Percentiles rank a stretch among this genome's conserved stretches.
Evolutionary conservation across 2,797 vertebrate species (phyloP).

Genomic region (Eptatretus atami): DNA sequence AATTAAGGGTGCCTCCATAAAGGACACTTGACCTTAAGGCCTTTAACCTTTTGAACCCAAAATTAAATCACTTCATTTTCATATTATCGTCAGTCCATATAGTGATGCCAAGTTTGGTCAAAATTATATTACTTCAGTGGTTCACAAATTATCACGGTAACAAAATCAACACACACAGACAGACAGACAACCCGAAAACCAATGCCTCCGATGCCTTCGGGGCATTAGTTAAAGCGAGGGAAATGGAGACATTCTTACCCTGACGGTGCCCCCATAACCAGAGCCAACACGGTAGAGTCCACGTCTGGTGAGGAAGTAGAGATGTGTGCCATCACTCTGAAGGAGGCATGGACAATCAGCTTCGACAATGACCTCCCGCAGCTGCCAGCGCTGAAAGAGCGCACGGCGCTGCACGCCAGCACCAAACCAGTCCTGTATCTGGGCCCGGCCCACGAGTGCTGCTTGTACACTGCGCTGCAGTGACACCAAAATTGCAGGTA

Average conservation of each 20-base stretch:
- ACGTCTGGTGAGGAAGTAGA: slow-evolving; percentile 87
- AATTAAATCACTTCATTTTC: no score
- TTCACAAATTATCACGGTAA: no score
- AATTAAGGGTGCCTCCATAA: no score
- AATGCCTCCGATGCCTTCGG: no score
- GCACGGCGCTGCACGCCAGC: slow-evolving; percentile 90
- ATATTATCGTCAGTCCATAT: no score
- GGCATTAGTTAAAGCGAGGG: not conserved
- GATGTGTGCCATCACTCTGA: slow-evolving; percentile 84
- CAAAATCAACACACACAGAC: no score
- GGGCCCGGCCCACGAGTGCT: slow-evolving; percentile 84
- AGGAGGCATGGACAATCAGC: slow-evolving; percentile 79
- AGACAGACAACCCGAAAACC: no score
- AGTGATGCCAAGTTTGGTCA: no score
- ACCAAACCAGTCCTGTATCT: slow-evolving; percentile 97
- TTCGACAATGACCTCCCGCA: slow-evolving; percentile 67
- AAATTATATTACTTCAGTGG: no score
- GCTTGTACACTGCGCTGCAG: slow-evolving; percentile 89
- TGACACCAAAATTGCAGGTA: slow-evolving; percentile 78
- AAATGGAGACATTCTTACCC: slow-evolving; percentile 17
- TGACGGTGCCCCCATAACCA: slow-evolving; percentile 88
- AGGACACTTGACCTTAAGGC: no score
- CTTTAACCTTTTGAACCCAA: no score
- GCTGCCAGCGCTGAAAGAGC: slow-evolving; percentile 83
- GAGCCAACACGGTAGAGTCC: slow-evolving; percentile 96